Base-by-base conservation (phyloP, 2,888 invertebrate genomes). In the Rhorus exstirpatorius region DNA sequence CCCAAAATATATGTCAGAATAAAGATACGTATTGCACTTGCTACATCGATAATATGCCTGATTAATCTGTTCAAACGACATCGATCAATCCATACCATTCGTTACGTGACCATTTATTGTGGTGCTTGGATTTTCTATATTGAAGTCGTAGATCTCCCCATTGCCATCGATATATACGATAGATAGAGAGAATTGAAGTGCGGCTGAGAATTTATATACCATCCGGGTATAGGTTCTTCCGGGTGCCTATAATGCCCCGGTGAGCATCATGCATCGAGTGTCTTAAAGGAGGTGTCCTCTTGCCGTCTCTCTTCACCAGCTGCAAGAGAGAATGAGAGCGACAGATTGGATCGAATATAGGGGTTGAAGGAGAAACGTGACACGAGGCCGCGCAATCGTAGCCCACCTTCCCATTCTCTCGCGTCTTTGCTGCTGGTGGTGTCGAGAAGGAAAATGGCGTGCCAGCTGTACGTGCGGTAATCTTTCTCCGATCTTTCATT, bases 401-500 rank as follows among this genome's bases (percentile, higher is more conserved):
- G 60, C 75, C 79, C 63, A 67, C 83, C 83, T 84, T 76, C 78
- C 55, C 70, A 71, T 79, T 70, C 35, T 77, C 55, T 19, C 19
- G 49, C 41, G 53, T 35, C 8, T 19, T 38, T 17, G 53, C 31
- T 53, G 70, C 21, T 38, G 68, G 60, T 80, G 67, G 78, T 79
- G 80, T 79, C 77, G 31, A 51, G 74, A 35, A 78, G 72, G 84
- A 84, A 86, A 85, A 87, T 87, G 80, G 83, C 82, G 86, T 82
- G 84, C 81, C 81, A 77, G 79, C 78, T 79, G 86, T 86, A 90
- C 88, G 90, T 90, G 89, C 84, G 80, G 87, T 88, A 88, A 91
- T 91, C 89, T 89, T 90, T 90, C 86, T 84, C 74, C 89, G 86
- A 91, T 91, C 91, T 87, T 88, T 90, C 89, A 89, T 86, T 88